Base-by-base conservation (phyloP, 1,140 invertebrate genomes). In the Diorhabda carinulata region DNA sequence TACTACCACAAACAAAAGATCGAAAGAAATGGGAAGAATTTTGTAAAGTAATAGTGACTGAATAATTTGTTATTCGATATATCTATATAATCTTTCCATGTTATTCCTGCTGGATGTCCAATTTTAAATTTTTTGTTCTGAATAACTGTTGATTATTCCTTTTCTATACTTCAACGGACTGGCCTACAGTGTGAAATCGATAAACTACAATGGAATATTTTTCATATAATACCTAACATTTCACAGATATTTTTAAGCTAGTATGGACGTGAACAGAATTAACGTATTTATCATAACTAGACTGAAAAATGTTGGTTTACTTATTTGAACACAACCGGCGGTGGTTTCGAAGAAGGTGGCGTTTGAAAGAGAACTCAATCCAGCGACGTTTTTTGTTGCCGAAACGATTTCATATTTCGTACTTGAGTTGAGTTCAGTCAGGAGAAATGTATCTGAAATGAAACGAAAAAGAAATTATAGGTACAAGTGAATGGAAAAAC, bases 201-300 rank as follows among this genome's bases (percentile, higher is more conserved):
- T 25, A 25, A 25, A 25, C 25, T 25, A 25, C 25, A 25, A 25
- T 25, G 25, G 25, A 25, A 25, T 25, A 25, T 25, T 25, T 25
- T 25, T 25, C 25, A 25, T 25, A 62, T 62, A 43, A 41, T 62
- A 62, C 43, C 61, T 62, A n/a, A 44, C 61, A 62, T 44, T 44
- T 62, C 9, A 62, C 8, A 62, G 41, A 44, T n/a, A 62, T 62
- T 43, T 62, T 62, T 62, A 62, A 62, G 63, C 63, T 52, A 45
- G 41, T 56, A 7, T 64, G 25, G 8, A 40, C 5, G 56, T 25
- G 40, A 56, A 10, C 47, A 64, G 47, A 64, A 64, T 40, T 3
- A 56, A 41, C 10, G 9, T 43, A 62, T 62, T 43, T 43, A 62
- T 43, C n/a, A 62, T 8, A 43, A 44, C 43, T 10, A 62, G n/a